Evolutionary conservation across 2,797 vertebrate species (phyloP).

Genomic region (Diplodus sargus): DNA sequence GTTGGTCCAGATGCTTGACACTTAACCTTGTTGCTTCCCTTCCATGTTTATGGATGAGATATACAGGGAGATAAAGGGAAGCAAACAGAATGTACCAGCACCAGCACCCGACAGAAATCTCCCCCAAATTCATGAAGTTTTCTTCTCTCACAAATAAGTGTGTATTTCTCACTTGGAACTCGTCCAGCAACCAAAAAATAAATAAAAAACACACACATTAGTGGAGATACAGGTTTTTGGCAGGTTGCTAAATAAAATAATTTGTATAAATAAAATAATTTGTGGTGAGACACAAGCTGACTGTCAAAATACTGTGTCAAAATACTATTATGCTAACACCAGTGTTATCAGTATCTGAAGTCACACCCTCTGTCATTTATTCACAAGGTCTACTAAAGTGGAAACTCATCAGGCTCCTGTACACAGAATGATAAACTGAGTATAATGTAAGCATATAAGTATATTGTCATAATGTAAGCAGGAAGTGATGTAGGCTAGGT

Average conservation of each 20-base stretch:
- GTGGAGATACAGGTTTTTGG: not conserved
- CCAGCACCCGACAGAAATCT: not conserved
- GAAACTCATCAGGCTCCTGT: not conserved
- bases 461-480: no score
- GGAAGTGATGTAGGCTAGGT: not conserved
- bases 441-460: no score
- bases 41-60: slow-evolving; percentile 64
- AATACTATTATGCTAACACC: not conserved
- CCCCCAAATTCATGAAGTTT: not conserved
- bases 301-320: not conserved
- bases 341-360: not conserved
- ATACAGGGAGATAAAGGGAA: not conserved
- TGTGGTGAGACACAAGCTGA: not conserved
- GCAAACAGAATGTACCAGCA: slow-evolving; percentile 18
- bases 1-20: slow-evolving; percentile 19
- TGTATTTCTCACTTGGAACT: not conserved
- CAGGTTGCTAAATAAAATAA: not conserved
- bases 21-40: slow-evolving; percentile 39
- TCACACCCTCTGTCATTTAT: not conserved
- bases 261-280: no score
- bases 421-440: not conserved
- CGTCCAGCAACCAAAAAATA: not conserved
- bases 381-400: not conserved
- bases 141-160: not conserved
- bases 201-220: not conserved